Conservation (phyloP, 2,797 vertebrate species). For the Petrocephalus schoutedeni region DNA sequence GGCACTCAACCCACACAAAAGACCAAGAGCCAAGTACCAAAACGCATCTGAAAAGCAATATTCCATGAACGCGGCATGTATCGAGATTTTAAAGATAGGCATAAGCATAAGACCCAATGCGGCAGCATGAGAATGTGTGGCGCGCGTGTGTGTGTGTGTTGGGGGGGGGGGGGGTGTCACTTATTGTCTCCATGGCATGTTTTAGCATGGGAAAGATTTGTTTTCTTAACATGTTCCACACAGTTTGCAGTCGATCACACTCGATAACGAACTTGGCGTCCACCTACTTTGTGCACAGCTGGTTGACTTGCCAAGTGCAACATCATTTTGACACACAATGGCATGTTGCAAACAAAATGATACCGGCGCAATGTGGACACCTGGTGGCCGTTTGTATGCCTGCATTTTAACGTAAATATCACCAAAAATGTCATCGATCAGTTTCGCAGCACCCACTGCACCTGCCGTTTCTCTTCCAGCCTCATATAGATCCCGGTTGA, state of each 20-base stretch:
- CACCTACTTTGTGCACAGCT: background rate
- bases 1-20: background rate
- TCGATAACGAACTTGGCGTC: background rate
- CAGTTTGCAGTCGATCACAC: background rate
- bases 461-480: background rate
- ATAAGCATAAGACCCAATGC: background rate
- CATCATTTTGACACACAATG: background rate
- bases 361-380: background rate
- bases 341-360: background rate
- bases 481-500: background rate
- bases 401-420: background rate
- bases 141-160: background rate
- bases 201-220: background rate
- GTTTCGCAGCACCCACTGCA: background rate
- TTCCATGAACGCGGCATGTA: background rate
- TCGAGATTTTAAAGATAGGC: background rate
- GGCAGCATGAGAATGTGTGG: background rate
- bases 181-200: background rate
- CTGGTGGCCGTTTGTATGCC: background rate
- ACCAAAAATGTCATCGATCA: background rate
- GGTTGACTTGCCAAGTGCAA: background rate
- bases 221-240: conserved; percentile 1
- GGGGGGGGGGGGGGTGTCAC: background rate
- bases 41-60: background rate
- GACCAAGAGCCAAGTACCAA: background rate